Conservation (phyloP, 2,888 invertebrate species). For the Drosophila pseudotakahashii region DNA sequence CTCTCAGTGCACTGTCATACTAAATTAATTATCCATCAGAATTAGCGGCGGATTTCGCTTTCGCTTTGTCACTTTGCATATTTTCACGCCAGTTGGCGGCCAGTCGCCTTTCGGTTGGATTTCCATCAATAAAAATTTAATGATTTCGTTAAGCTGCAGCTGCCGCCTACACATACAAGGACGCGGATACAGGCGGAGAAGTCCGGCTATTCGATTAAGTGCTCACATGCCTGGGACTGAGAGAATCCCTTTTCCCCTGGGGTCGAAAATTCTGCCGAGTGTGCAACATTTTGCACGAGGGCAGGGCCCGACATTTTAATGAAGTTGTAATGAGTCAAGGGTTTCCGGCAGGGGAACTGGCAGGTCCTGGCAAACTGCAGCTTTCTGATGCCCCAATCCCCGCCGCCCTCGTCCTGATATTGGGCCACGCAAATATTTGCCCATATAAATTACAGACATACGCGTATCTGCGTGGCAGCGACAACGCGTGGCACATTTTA, state of each 20-base stretch:
- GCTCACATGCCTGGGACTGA: background rate
- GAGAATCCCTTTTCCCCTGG: slow-evolving; percentile 37
- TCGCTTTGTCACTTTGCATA: slow-evolving; percentile 64
- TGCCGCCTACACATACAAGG: slow-evolving; percentile 14
- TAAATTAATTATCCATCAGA: slow-evolving; percentile 74
- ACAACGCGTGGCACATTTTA: slow-evolving; percentile 50
- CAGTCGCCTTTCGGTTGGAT: slow-evolving; percentile 23
- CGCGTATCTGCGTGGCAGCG: slow-evolving; percentile 35
- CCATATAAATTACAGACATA: slow-evolving; percentile 72
- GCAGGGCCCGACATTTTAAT: slow-evolving; percentile 57
- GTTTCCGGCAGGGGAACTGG: slow-evolving; percentile 5
- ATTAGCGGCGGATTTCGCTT: slow-evolving; percentile 53
- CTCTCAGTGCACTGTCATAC: slow-evolving; percentile 46
- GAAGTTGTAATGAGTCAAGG: slow-evolving; percentile 66
- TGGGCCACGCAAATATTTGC: slow-evolving; percentile 65
- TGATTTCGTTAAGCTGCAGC: slow-evolving; percentile 54
- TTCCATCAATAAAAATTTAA: slow-evolving; percentile 75
- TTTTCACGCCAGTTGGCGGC: slow-evolving; percentile 62
- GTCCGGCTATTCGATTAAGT: slow-evolving; percentile 56
- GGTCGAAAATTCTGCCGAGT: slow-evolving; percentile 46
- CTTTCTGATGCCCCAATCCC: slow-evolving; percentile 4
- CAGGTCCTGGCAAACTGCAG: slow-evolving; percentile 47
- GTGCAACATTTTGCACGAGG: slow-evolving; percentile 51
- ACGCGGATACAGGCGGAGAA: slow-evolving; percentile 6
- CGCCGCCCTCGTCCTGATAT: slow-evolving; percentile 2